Conservation (phyloP, 92 coral and sea anemone genomes). For the Ricordea florida region DNA sequence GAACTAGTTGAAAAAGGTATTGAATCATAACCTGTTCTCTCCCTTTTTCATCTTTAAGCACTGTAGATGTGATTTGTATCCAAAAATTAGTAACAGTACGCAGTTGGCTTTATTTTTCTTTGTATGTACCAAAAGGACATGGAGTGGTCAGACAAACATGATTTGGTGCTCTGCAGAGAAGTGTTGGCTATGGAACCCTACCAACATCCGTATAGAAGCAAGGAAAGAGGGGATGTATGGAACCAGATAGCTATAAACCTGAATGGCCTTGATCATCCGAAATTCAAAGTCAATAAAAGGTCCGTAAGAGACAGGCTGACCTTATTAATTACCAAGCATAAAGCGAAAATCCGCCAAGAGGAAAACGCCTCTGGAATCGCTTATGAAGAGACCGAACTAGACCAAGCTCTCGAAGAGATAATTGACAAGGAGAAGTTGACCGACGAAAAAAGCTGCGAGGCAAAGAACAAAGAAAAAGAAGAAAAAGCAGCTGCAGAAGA, state of each 20-base stretch:
- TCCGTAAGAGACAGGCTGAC: conserved; percentile 21
- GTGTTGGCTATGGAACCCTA: too few relatives aligned
- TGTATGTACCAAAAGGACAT: neutral
- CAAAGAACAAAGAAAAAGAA: conserved; percentile 34
- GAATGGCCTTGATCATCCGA: neutral
- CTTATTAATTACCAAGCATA: conserved; percentile 19
- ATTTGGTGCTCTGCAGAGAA: too few relatives aligned
- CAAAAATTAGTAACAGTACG: too few relatives aligned
- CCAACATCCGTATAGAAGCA: too few relatives aligned
- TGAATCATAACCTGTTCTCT: neutral
- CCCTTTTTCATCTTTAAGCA: neutral
- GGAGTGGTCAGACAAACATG: too few relatives aligned
- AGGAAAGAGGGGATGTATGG: too few relatives aligned
- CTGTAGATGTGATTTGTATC: too few relatives aligned
- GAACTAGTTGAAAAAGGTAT: neutral
- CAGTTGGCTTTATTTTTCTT: neutral
- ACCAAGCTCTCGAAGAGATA: conserved; percentile 32
- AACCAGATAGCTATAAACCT: too few relatives aligned
- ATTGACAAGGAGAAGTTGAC: conserved; percentile 32
- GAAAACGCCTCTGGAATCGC: conserved; percentile 38
- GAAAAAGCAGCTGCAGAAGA: conserved; percentile 37
- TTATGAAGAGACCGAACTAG: conserved; percentile 30
- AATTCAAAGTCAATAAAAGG: conserved; percentile 34
- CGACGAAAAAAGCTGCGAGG: conserved; percentile 14
- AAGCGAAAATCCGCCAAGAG: conserved; percentile 28